Evolutionary conservation across 1,140 invertebrate species (phyloP).

Genomic region (Diorhabda carinulata): DNA sequence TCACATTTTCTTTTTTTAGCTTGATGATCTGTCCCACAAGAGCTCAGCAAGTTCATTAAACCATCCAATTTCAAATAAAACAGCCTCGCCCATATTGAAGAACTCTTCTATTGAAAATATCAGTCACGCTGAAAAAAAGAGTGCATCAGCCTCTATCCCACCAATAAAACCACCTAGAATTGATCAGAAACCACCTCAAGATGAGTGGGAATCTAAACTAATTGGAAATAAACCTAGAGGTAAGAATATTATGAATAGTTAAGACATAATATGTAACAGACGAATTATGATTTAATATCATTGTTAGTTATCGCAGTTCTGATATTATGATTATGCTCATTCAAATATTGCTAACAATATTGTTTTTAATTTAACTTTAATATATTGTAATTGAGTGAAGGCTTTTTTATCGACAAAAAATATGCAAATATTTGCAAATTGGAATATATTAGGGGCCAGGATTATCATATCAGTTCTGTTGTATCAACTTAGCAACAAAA

Average conservation of each 20-base stretch:
- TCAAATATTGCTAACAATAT: too few relatives aligned
- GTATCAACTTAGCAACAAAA: too few relatives aligned
- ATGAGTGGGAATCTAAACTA: conserved; percentile 81
- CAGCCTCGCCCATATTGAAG: conserved; percentile 39
- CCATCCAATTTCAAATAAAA: conserved; percentile 39
- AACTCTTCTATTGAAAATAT: conserved; percentile 51
- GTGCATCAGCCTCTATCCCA: conserved; percentile 25
- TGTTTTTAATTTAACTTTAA: too few relatives aligned
- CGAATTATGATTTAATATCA: too few relatives aligned
- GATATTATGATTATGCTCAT: too few relatives aligned
- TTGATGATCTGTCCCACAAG: conserved; percentile 84
- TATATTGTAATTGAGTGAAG: too few relatives aligned
- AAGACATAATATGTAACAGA: too few relatives aligned
- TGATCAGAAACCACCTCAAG: conserved; percentile 51
- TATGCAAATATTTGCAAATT: too few relatives aligned
- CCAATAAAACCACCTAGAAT: conserved; percentile 50
- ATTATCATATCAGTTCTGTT: too few relatives aligned
- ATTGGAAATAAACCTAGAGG: conserved; percentile 58
- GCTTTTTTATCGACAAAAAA: too few relatives aligned
- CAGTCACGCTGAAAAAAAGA: conserved; percentile 33
- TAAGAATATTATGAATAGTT: conserved; percentile 17
- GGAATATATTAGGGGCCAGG: too few relatives aligned
- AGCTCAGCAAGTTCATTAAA: conserved; percentile 81
- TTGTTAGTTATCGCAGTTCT: too few relatives aligned
- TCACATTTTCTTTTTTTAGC: conserved; percentile 47